Evolutionary conservation across 2,888 invertebrate species (phyloP).

Genomic region (Acanthosoma haemorrhoidale): DNA sequence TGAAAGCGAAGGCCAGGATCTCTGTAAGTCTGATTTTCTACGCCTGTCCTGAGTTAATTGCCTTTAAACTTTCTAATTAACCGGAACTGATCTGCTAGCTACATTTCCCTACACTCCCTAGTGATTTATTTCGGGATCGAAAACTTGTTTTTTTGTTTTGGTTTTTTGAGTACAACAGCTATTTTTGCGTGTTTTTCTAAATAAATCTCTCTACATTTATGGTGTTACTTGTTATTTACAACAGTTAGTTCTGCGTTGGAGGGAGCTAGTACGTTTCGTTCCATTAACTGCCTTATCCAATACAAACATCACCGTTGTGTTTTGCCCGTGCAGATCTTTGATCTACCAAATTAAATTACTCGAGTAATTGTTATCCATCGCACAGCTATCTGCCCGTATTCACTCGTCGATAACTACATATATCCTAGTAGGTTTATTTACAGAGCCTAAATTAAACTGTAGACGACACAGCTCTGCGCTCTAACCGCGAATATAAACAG

Average conservation of each 20-base stretch:
- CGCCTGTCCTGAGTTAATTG: background rate
- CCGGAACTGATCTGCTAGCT: background rate
- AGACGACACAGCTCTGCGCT: no score
- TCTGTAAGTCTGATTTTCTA: background rate
- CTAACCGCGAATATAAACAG: background rate
- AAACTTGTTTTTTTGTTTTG: no score
- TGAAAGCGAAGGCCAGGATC: no score
- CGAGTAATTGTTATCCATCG: background rate
- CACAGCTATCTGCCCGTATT: background rate
- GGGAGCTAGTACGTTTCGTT: no score
- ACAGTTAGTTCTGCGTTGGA: no score
- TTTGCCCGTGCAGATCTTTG: background rate
- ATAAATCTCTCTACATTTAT: no score
- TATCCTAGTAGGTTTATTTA: constrained; percentile 6
- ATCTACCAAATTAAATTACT: constrained; percentile 3
- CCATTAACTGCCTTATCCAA: background rate
- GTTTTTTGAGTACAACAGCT: no score
- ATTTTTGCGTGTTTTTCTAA: no score
- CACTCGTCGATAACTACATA: background rate
- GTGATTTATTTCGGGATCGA: no score
- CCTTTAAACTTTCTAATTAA: constrained; percentile 5
- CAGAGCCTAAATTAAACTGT: background rate
- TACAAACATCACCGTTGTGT: background rate
- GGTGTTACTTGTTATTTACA: no score
- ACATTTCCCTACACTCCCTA: background rate